phyloP scores from a whole-genome alignment of 2,888 invertebrate genomes.

The Cancer borealis region DNA sequence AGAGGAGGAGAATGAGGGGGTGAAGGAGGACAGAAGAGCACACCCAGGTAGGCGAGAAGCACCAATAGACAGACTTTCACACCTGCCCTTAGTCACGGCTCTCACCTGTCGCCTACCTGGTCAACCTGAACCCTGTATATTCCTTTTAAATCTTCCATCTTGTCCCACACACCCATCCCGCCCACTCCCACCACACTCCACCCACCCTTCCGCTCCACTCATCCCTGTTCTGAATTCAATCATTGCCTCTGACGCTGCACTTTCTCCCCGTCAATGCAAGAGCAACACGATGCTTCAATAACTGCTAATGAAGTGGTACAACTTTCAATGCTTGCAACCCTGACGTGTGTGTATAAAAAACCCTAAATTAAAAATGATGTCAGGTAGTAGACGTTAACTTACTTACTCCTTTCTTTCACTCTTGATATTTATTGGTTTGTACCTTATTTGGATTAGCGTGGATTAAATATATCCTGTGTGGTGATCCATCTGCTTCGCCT shows the following conservation, averaged over 20 bases:
- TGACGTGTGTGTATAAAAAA: neutral
- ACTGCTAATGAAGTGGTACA: constrained; percentile 24
- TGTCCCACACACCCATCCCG: neutral
- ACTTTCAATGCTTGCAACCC: neutral
- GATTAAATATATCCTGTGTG: neutral
- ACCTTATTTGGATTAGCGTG: neutral
- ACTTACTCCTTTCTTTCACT: neutral
- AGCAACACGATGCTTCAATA: constrained; percentile 36
- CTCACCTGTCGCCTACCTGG: constrained; percentile 37
- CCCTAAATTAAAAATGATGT: neutral
- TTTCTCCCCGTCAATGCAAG: neutral
- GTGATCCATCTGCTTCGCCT: neutral
- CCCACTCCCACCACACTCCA: neutral
- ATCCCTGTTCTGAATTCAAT: constrained; percentile 29
- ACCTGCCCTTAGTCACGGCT: constrained; percentile 33
- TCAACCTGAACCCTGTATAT: neutral
- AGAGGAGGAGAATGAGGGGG: neutral
- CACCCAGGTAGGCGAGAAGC: neutral
- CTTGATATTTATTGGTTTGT: neutral
- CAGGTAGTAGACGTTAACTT: neutral
- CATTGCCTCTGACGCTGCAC: constrained; percentile 24
- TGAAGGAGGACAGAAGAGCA: neutral
- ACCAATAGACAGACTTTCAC: constrained; percentile 11
- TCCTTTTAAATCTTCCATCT: neutral
- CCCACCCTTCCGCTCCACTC: neutral